Conservation (phyloP, 2,888 invertebrate species). For the Alitta virens region DNA sequence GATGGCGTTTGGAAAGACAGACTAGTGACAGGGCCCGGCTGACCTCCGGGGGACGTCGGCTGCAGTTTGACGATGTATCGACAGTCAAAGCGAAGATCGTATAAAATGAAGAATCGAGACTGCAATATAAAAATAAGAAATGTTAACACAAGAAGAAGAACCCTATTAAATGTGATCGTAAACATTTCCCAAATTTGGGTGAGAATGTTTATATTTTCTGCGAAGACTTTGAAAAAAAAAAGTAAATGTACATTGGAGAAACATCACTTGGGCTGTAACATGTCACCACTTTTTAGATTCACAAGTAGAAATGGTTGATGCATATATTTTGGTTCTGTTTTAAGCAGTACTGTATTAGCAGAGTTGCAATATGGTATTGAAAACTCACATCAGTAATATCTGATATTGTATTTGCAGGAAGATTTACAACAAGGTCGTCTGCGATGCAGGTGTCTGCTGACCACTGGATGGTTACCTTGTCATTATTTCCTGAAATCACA, state of each 20-base stretch:
- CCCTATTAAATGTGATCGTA: neutral
- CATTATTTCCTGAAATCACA: too few relatives aligned
- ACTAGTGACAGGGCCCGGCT: slow-evolving; percentile 24
- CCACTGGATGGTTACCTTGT: slow-evolving; percentile 33
- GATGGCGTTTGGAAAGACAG: slow-evolving; percentile 32
- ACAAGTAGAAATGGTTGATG: too few relatives aligned
- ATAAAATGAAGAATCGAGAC: slow-evolving; percentile 37
- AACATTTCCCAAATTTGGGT: too few relatives aligned
- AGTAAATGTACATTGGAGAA: too few relatives aligned
- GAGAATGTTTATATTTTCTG: too few relatives aligned
- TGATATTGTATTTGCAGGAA: slow-evolving; percentile 27
- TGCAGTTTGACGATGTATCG: slow-evolving; percentile 40
- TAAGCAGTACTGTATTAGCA: too few relatives aligned
- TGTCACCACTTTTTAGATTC: too few relatives aligned
- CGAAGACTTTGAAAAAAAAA: too few relatives aligned
- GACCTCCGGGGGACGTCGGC: slow-evolving; percentile 28
- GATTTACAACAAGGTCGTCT: slow-evolving; percentile 27
- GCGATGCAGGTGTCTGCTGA: slow-evolving; percentile 33
- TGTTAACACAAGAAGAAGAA: neutral
- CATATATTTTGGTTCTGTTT: too few relatives aligned
- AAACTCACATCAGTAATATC: slow-evolving; percentile 34
- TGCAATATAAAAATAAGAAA: slow-evolving; percentile 22
- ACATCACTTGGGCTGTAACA: too few relatives aligned
- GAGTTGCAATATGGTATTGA: too few relatives aligned
- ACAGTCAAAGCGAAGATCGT: slow-evolving; percentile 44